Percentiles rank a stretch among this genome's conserved stretches.
These are phyloP conservation scores for Acanthoscelides obtectus DNA, from an alignment of 2,888 invertebrate genomes.

Conservation along the genomic window DNA sequence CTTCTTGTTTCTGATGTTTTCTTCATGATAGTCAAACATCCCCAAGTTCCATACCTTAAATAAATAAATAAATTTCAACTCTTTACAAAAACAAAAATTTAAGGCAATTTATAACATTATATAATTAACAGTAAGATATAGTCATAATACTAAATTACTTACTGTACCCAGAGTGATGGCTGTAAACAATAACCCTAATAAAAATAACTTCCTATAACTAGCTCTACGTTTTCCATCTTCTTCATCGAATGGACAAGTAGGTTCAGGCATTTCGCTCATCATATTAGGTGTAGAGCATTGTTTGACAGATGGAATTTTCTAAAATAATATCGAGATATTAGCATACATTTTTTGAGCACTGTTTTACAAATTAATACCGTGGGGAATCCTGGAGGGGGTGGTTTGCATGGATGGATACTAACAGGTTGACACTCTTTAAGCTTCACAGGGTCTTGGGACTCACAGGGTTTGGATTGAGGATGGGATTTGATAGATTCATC, in stretches of 20 bases:
- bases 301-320: constrained; percentile 29
- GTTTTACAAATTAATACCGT: constrained; percentile 16
- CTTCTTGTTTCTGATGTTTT: too few relatives aligned
- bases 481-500: constrained; percentile 19
- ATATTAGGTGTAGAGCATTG: constrained; percentile 27
- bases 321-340: constrained; percentile 10
- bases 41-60: constrained; percentile 16
- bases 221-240: constrained; percentile 19
- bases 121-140: constrained; percentile 3
- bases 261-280: constrained; percentile 27
- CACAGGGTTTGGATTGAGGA: constrained; percentile 14
- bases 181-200: constrained; percentile 34
- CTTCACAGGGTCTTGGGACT: constrained; percentile 13
- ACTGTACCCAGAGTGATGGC: constrained; percentile 36
- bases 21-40: constrained; percentile 9
- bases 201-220: constrained; percentile 26
- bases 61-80: too few relatives aligned
- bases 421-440: constrained; percentile 27
- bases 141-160: constrained; percentile 17
- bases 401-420: constrained; percentile 26
- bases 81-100: constrained; percentile 13
- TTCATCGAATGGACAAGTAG: constrained; percentile 25
- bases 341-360: not conserved
- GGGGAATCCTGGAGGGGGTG: constrained; percentile 13
- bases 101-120: not conserved